A percentile compares a stretch with the other conserved stretches of the same genome.
Evolutionary conservation across 2,888 invertebrate species (phyloP).

Genomic region (Altica lythri): DNA sequence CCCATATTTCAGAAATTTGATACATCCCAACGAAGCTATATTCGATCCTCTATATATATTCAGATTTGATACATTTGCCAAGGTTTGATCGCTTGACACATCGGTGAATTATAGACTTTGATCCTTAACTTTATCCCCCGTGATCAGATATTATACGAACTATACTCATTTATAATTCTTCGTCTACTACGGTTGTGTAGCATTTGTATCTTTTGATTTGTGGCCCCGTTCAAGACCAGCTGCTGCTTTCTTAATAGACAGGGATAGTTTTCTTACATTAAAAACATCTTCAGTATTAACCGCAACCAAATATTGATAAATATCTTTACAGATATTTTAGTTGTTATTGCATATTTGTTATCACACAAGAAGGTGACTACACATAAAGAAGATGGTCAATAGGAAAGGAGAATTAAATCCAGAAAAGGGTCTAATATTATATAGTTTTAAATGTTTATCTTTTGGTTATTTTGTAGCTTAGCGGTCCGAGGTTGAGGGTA

Average conservation of each 20-base stretch:
- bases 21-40: conserved; percentile 28
- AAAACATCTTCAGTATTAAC: conserved; percentile 3
- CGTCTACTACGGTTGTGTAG: conserved; percentile 24
- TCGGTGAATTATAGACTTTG: conserved; percentile 37
- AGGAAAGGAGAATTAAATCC: too few species aligned
- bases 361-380: too few species aligned
- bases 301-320: neutral
- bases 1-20: conserved; percentile 37
- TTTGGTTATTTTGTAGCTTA: too few species aligned
- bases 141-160: conserved; percentile 36
- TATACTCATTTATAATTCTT: conserved; percentile 35
- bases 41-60: conserved; percentile 33
- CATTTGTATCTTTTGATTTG: conserved; percentile 37
- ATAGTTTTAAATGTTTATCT: too few species aligned
- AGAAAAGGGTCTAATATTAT: too few species aligned
- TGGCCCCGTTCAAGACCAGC: conserved; percentile 30
- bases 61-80: conserved; percentile 40
- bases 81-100: conserved; percentile 37
- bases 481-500: too few species aligned
- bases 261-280: conserved; percentile 23
- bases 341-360: too few species aligned
- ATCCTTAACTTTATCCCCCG: conserved; percentile 38
- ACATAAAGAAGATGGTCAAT: too few species aligned
- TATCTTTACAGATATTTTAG: too few species aligned
- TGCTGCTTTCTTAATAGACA: conserved; percentile 31